Base-by-base conservation (phyloP, 2,113 vertebrate species). In the Triplophysa rosa region DNA sequence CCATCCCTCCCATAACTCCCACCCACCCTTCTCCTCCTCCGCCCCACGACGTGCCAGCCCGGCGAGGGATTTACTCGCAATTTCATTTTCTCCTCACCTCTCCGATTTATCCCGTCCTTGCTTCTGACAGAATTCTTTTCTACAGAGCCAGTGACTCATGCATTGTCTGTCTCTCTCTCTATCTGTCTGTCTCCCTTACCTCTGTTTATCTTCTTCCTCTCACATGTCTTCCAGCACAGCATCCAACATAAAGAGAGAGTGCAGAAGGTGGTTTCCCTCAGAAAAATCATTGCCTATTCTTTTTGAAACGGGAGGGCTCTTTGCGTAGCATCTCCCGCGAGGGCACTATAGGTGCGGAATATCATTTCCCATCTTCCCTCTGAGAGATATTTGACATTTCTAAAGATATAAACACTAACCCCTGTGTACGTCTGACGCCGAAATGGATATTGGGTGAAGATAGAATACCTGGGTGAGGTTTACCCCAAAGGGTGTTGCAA, bases 201-300 rank as follows among this genome's bases (percentile, higher is more conserved):
- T 67, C 76, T 59, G 67, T 81, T 84, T 64, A 66, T 74, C 67
- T 81, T 65, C 45, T 49, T 65, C 80, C 82, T 72, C 47, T 67
- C 68, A 58, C 62, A 78, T 72, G 63, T 80, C 65, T 63, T 47
- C 64, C 49, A 69, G 68, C 74, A 54, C 67, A 75, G 42, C 65
- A 63, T 80, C 42, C n/a, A 40, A 29, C 29, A 33, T 70, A 37
- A 61, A 21, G 63, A 24, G 61, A 65, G 42, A 52, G 45, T 23
- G 63, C 73, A 49, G 26, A 19, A 52, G 72, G 59, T 75, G 59
- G 7, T 52, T 49, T 24, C 42, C 73, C 29, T 76, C 8, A 76
- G 73, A 45, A 24, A 76, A 76, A 76, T 65, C 61, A 10, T 76
- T 63, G 71, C 71, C 47, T 62, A 74, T 74, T 74, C 58, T 63